phyloP scores from a whole-genome alignment of 2,113 vertebrate species.

The Cyphomyrus plagiostoma region DNA sequence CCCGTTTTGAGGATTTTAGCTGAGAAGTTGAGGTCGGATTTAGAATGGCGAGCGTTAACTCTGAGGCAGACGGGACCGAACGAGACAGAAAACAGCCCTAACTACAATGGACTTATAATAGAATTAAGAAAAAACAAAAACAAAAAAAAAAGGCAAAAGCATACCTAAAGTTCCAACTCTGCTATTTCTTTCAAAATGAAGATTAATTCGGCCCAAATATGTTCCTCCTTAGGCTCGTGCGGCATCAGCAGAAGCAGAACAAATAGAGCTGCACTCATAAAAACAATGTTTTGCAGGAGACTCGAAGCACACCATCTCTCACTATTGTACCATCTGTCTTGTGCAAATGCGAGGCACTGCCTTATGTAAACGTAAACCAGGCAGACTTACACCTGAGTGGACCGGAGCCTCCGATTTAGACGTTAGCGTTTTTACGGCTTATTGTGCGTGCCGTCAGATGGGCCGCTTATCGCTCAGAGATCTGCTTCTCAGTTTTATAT shows the following conservation, averaged over 20 bases:
- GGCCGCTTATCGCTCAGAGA: background rate
- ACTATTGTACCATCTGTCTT: background rate
- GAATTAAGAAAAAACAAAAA: background rate
- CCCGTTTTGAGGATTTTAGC: background rate
- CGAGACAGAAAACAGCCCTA: background rate
- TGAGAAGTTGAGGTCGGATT: background rate
- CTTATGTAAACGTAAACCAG: background rate
- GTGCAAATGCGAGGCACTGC: background rate
- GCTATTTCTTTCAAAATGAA: background rate
- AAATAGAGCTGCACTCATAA: background rate
- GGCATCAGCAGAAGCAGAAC: background rate
- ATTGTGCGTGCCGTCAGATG: background rate
- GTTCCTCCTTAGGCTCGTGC: background rate
- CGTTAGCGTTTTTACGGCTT: background rate
- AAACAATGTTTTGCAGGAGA: background rate
- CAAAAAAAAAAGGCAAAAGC: background rate
- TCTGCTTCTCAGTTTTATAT: background rate
- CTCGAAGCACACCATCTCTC: background rate
- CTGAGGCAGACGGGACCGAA: background rate
- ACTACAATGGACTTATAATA: background rate
- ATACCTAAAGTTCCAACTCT: background rate
- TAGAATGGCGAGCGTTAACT: background rate
- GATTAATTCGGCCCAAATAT: conserved; percentile 11
- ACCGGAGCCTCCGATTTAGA: background rate
- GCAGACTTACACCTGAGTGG: background rate